A percentile compares a stretch with the other conserved stretches of the same genome.
These are phyloP conservation scores for Chrysogorgia sp. DNA, from an alignment of 92 coral and sea anemone genomes.

Conservation along the genomic window DNA sequence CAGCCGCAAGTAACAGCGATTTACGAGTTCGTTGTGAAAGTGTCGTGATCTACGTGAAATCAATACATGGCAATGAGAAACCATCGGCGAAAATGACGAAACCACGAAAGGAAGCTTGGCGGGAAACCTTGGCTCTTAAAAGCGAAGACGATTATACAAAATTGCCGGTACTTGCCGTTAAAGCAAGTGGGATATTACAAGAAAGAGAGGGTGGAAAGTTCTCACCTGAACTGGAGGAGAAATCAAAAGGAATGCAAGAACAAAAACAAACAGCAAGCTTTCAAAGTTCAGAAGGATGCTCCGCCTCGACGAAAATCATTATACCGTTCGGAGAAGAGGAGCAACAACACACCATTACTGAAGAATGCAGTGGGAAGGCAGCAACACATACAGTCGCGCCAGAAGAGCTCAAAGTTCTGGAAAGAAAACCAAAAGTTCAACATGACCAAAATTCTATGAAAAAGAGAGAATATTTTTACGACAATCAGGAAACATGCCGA, in stretches of 20 bases:
- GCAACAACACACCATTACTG: not conserved
- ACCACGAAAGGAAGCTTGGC: slow-evolving; percentile 33
- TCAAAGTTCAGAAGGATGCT: not conserved
- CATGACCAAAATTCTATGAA: not conserved
- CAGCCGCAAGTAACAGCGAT: not conserved
- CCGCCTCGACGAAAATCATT: slow-evolving; percentile 37
- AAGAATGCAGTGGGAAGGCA: not conserved
- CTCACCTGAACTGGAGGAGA: not conserved
- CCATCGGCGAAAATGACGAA: not conserved
- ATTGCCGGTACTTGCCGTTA: slow-evolving; percentile 1
- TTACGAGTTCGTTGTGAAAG: slow-evolving; percentile 35
- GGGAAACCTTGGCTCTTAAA: not conserved
- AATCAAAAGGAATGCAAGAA: too few species aligned
- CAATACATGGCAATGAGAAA: not conserved
- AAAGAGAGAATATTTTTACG: not conserved
- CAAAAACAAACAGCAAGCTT: not conserved
- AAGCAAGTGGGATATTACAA: not conserved
- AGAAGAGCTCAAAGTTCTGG: not conserved
- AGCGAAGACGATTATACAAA: slow-evolving; percentile 6
- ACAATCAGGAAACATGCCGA: not conserved
- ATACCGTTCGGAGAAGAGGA: slow-evolving; percentile 39
- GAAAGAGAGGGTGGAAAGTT: not conserved
- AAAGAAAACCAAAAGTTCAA: not conserved
- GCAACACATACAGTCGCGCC: not conserved
- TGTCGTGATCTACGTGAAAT: slow-evolving; percentile 36